phyloP scores from a whole-genome alignment of 2,797 vertebrate genomes.

The Channallabes apus region DNA sequence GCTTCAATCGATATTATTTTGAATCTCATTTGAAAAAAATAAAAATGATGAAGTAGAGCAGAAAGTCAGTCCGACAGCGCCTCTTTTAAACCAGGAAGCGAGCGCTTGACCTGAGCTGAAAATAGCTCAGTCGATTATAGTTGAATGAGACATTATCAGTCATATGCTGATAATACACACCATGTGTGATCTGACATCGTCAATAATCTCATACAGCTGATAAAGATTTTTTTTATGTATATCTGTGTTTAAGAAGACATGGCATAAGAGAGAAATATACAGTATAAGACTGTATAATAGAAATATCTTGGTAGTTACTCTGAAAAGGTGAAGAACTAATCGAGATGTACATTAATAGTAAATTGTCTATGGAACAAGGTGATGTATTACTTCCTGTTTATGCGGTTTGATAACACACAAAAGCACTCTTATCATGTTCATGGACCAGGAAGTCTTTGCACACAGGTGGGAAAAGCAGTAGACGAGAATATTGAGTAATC shows the following conservation, averaged over 20 bases:
- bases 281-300: not conserved
- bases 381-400: not conserved
- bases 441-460: not conserved
- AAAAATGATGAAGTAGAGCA: not conserved
- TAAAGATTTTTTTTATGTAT: not conserved
- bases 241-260: not conserved
- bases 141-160: not conserved
- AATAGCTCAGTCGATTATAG: not conserved
- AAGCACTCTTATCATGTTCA: not conserved
- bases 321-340: no score
- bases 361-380: not conserved
- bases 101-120: not conserved
- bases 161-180: not conserved
- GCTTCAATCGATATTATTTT: not conserved
- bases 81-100: constrained; percentile 1
- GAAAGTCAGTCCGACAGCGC: not conserved
- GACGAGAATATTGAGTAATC: not conserved
- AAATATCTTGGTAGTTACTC: not conserved
- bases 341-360: not conserved
- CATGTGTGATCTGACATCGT: not conserved
- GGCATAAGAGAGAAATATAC: no score
- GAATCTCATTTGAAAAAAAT: not conserved
- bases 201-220: not conserved
- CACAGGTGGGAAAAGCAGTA: not conserved
- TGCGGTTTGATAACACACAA: not conserved